Conservation (phyloP, 2,113 vertebrate species). For the Oryzias javanicus region DNA sequence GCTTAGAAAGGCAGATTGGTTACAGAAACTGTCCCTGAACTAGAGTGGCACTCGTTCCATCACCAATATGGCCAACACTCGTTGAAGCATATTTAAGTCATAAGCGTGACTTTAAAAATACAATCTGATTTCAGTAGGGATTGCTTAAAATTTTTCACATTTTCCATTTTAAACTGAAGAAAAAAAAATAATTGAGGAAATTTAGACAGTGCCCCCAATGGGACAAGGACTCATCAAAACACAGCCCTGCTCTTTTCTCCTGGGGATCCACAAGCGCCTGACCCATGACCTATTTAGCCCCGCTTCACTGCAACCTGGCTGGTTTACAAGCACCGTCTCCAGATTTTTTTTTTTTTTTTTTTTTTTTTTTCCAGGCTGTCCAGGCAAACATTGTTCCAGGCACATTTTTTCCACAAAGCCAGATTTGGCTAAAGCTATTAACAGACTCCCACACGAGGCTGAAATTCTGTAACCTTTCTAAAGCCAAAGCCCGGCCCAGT, state of each 20-base stretch:
- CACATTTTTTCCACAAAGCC: slow-evolving; percentile 48
- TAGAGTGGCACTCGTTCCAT: slow-evolving; percentile 29
- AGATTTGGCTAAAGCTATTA: slow-evolving; percentile 58
- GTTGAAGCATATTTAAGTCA: slow-evolving; percentile 33
- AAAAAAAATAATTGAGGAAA: neutral
- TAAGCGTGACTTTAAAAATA: slow-evolving; percentile 20
- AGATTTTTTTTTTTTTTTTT: slow-evolving; percentile 32
- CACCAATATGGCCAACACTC: slow-evolving; percentile 31
- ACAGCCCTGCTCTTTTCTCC: slow-evolving; percentile 3
- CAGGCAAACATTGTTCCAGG: slow-evolving; percentile 29
- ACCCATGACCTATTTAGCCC: slow-evolving; percentile 53
- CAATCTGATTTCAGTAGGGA: neutral
- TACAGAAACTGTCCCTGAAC: slow-evolving; percentile 52
- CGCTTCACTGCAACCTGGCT: slow-evolving; percentile 43
- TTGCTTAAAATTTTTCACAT: neutral
- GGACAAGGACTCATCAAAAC: slow-evolving; percentile 24
- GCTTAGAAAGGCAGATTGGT: slow-evolving; percentile 62
- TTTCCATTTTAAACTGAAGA: too few species aligned
- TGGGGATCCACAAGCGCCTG: slow-evolving; percentile 13
- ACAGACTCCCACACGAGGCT: slow-evolving; percentile 17
- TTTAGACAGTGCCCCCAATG: slow-evolving; percentile 1
- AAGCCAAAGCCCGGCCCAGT: neutral
- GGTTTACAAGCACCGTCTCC: slow-evolving; percentile 30
- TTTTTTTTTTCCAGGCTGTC: slow-evolving; percentile 34
- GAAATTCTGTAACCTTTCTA: slow-evolving; percentile 24